A percentile compares a stretch with the other conserved stretches of the same genome.
phyloP scores from a whole-genome alignment of 2,797 vertebrate species.

The Leptodactylus fallax region DNA sequence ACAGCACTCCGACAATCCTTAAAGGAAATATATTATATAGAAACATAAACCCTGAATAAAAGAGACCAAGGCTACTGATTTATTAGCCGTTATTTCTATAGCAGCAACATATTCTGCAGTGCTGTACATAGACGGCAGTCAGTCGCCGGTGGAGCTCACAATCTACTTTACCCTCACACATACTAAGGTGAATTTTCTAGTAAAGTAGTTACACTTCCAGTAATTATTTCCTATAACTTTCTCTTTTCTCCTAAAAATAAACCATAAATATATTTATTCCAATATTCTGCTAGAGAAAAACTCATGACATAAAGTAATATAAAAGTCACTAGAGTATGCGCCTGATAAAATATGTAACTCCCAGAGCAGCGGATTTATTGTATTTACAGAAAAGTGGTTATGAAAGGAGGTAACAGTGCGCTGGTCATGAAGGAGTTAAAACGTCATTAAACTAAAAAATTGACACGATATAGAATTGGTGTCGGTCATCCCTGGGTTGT shows the following conservation, averaged over 20 bases:
- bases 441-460: not conserved
- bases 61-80: no score
- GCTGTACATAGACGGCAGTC: not conserved
- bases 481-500: not conserved
- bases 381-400: not conserved
- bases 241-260: not conserved
- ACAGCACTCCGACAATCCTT: no score
- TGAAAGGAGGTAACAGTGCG: not conserved
- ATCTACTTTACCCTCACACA: not conserved
- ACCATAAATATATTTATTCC: not conserved
- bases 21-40: no score
- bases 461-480: not conserved
- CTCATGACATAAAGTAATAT: not conserved
- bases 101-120: not conserved
- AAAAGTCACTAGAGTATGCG: not conserved
- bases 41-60: no score
- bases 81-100: not conserved
- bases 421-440: not conserved
- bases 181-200: not conserved
- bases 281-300: not conserved
- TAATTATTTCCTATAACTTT: not conserved
- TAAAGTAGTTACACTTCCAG: not conserved
- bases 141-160: not conserved
- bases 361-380: not conserved
- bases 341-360: not conserved